These are phyloP conservation scores for Drosophila demipolita DNA, from an alignment of 2,888 invertebrate species.

Conservation along the genomic window DNA sequence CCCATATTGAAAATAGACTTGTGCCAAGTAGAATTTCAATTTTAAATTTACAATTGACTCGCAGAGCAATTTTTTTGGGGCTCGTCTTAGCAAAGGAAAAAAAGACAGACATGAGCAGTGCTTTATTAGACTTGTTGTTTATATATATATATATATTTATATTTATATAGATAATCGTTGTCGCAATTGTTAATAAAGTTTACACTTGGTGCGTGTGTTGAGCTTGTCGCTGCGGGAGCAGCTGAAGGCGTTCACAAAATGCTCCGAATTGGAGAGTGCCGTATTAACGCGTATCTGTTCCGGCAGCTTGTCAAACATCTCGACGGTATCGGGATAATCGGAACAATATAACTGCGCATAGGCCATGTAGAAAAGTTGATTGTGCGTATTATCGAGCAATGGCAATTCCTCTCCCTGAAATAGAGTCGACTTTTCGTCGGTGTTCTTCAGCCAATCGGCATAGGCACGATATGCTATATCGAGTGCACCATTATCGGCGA, in stretches of 20 bases:
- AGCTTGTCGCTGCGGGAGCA: slow-evolving; percentile 73
- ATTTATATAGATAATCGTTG: background rate
- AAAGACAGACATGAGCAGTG: slow-evolving; percentile 22
- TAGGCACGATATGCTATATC: slow-evolving; percentile 82
- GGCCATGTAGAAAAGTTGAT: slow-evolving; percentile 80
- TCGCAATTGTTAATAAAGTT: slow-evolving; percentile 60
- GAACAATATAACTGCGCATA: slow-evolving; percentile 83
- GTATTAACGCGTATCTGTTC: slow-evolving; percentile 78
- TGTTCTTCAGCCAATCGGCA: slow-evolving; percentile 77
- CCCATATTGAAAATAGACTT: background rate
- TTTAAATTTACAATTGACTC: background rate
- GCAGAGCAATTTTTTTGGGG: background rate
- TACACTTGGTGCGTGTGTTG: slow-evolving; percentile 80
- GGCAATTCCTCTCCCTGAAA: slow-evolving; percentile 74
- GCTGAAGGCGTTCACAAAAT: slow-evolving; percentile 74
- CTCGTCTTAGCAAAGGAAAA: background rate
- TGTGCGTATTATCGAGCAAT: slow-evolving; percentile 69
- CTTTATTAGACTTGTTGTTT: slow-evolving; percentile 40
- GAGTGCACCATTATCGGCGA: slow-evolving; percentile 82
- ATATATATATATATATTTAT: background rate
- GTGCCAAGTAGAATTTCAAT: background rate
- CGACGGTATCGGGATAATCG: slow-evolving; percentile 70
- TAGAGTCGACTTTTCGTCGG: slow-evolving; percentile 60
- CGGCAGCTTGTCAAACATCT: slow-evolving; percentile 71
- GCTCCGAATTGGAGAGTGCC: slow-evolving; percentile 76